These are phyloP conservation scores for Meghimatium bilineatum DNA, from an alignment of 2,888 invertebrate genomes.

Conservation along the genomic window DNA sequence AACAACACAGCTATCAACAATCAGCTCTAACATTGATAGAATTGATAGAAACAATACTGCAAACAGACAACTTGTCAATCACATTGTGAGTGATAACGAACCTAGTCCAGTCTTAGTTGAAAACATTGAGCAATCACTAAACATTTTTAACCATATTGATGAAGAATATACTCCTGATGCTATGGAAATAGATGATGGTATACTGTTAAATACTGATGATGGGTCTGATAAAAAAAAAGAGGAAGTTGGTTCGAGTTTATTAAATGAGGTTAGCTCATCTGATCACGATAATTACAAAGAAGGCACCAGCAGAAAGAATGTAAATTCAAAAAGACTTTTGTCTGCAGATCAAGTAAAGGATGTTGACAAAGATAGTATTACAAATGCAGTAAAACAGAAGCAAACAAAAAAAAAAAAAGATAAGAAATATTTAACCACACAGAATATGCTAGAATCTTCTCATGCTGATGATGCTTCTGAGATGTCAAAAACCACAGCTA, in stretches of 20 bases:
- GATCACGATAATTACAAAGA: conserved; percentile 12
- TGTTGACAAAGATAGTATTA: neutral
- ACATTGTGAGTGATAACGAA: no score
- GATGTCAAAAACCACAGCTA: neutral
- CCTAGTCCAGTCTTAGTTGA: neutral
- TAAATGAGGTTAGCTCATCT: neutral
- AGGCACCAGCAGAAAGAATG: conserved; percentile 12
- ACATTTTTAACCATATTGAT: neutral
- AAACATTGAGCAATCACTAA: neutral
- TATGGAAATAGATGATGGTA: conserved; percentile 8
- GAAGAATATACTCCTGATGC: neutral
- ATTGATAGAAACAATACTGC: neutral
- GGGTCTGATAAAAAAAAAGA: conserved; percentile 10
- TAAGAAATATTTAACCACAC: neutral
- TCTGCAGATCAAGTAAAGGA: neutral
- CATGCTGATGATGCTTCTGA: neutral
- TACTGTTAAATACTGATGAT: neutral
- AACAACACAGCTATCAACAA: neutral
- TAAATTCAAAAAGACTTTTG: neutral
- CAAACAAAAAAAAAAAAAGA: neutral
- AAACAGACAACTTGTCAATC: neutral
- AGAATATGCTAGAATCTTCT: conserved; percentile 4
- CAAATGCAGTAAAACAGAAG: neutral
- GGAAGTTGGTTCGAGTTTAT: neutral
- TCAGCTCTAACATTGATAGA: neutral